Evolutionary conservation across 1,140 invertebrate genomes (phyloP).

Genomic region (Geopemphigus sp.): DNA sequence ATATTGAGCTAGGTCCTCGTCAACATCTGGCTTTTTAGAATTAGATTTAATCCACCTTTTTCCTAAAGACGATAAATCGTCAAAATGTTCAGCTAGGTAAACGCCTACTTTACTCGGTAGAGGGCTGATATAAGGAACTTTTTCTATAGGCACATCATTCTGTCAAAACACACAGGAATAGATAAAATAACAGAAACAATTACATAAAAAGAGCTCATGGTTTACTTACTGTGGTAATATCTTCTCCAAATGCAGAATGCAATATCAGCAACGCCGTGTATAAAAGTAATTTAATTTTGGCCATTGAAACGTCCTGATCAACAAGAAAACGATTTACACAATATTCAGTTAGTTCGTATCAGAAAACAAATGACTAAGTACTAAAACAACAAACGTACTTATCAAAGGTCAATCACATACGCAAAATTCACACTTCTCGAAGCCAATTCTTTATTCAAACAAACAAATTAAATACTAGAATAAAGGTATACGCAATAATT

Average conservation of each 20-base stretch:
- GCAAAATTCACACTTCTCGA: not conserved
- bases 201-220: not conserved
- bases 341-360: not conserved
- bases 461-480: not conserved
- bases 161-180: not conserved
- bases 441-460: not conserved
- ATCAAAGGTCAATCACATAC: not conserved
- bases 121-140: constrained; percentile 42
- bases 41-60: constrained; percentile 84
- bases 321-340: not conserved
- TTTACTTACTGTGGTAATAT: not conserved
- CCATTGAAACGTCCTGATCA: constrained; percentile 26
- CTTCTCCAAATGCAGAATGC: constrained; percentile 3
- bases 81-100: constrained; percentile 86
- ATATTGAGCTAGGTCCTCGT: constrained; percentile 91
- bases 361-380: not conserved
- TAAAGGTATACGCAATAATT: not conserved
- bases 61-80: constrained; percentile 71
- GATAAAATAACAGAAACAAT: not conserved
- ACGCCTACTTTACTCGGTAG: constrained; percentile 2
- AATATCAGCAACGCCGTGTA: not conserved
- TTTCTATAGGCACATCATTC: constrained; percentile 5
- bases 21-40: constrained; percentile 89
- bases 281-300: constrained; percentile 40
- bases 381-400: not conserved